These are phyloP conservation scores for Falco novaeseelandiae DNA, from an alignment of 2,797 vertebrate genomes.

Conservation along the genomic window DNA sequence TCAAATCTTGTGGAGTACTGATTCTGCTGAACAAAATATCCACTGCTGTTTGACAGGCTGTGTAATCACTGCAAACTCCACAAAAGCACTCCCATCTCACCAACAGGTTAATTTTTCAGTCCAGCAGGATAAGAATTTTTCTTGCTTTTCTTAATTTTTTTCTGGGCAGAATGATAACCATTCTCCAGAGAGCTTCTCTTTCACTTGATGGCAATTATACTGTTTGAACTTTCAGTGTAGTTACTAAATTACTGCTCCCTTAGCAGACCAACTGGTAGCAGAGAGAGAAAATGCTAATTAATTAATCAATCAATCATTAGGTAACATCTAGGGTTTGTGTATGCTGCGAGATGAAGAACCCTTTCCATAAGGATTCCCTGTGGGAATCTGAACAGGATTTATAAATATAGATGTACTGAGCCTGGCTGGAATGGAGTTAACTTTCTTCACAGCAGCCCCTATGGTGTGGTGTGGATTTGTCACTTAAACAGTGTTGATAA, in stretches of 20 bases:
- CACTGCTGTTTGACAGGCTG: conserved; percentile 32
- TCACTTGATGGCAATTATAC: not conserved
- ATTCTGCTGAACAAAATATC: conserved; percentile 40
- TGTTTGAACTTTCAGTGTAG: not conserved
- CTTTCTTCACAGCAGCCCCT: not conserved
- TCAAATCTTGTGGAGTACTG: not conserved
- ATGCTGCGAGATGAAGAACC: not conserved
- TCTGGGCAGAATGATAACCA: not conserved
- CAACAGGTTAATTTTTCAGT: conserved; percentile 36
- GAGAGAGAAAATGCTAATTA: not conserved
- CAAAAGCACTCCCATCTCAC: not conserved
- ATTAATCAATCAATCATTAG: not conserved
- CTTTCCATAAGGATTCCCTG: not conserved
- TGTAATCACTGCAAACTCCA: conserved; percentile 23
- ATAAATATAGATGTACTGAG: not conserved
- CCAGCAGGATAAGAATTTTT: not conserved
- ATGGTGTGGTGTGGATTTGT: not conserved
- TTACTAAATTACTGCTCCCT: not conserved
- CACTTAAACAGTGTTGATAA: not conserved
- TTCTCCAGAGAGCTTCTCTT: not conserved
- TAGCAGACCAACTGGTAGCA: not conserved
- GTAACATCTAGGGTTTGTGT: not conserved
- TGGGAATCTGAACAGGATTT: not conserved
- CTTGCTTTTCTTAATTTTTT: not conserved
- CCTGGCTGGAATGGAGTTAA: not conserved